Percentiles rank a stretch among this genome's conserved stretches.
phyloP scores from a whole-genome alignment of 2,888 invertebrate species.

The Pyrrhosoma nymphula region DNA sequence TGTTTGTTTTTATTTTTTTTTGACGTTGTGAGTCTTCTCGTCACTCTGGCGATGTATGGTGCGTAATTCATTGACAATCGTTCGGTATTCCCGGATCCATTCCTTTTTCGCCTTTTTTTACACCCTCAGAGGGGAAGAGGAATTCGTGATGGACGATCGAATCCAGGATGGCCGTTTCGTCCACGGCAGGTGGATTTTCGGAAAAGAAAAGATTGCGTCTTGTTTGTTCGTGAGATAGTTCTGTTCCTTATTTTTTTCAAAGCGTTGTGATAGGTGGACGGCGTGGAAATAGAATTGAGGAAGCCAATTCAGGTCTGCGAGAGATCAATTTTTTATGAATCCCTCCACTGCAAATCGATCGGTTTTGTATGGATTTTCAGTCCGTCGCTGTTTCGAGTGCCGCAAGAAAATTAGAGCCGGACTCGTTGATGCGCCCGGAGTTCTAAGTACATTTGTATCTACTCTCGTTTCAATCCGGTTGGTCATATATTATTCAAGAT shows the following conservation, averaged over 20 bases:
- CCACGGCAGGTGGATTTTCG: not conserved
- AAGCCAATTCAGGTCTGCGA: not conserved
- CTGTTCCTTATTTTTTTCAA: not conserved
- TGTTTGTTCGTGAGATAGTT: not conserved
- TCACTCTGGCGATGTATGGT: too few species aligned
- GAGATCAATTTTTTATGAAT: not conserved
- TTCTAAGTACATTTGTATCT: not conserved
- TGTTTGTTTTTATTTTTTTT: too few species aligned
- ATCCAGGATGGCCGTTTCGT: not conserved
- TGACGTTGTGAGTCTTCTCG: too few species aligned
- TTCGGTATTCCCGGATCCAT: too few species aligned
- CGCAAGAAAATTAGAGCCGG: not conserved
- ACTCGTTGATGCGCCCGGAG: not conserved
- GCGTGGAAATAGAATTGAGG: not conserved
- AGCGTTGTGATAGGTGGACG: not conserved
- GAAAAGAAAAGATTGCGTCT: not conserved
- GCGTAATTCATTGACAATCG: too few species aligned
- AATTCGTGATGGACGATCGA: not conserved
- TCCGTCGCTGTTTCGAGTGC: not conserved
- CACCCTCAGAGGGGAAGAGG: not conserved
- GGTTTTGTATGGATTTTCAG: not conserved
- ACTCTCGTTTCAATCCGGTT: not conserved
- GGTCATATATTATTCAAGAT: too few species aligned
- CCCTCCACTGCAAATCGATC: not conserved
- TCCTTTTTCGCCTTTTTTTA: too few species aligned